These are phyloP conservation scores for Callinectes sapidus DNA, from an alignment of 2,888 invertebrate species.

Conservation along the genomic window DNA sequence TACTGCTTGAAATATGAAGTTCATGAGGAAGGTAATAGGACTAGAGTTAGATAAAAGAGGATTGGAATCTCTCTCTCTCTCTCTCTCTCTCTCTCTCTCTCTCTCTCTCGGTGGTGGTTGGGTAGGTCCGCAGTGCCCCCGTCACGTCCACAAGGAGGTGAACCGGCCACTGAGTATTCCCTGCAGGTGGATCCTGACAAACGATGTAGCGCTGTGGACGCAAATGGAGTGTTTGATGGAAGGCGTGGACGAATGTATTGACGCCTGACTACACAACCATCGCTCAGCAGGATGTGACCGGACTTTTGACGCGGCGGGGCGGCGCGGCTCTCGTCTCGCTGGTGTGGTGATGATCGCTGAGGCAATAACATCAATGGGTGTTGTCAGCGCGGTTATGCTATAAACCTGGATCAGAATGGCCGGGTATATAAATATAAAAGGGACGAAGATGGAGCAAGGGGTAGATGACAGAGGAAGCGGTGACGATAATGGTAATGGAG, in stretches of 20 bases:
- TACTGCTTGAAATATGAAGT: background rate
- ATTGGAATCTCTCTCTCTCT: slow-evolving; percentile 8
- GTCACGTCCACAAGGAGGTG: background rate
- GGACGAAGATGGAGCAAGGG: background rate
- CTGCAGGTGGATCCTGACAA: slow-evolving; percentile 40
- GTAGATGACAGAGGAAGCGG: background rate
- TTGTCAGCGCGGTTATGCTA: background rate
- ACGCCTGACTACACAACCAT: slow-evolving; percentile 50
- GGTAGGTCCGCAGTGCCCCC: background rate
- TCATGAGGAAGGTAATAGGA: background rate
- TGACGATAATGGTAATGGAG: slow-evolving; percentile 36
- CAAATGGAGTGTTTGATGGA: slow-evolving; percentile 51
- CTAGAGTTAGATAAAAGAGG: background rate
- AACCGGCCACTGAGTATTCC: slow-evolving; percentile 27
- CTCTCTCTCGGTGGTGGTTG: background rate
- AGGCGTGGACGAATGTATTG: slow-evolving; percentile 44
- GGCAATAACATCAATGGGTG: slow-evolving; percentile 24
- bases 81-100: slow-evolving; percentile 36
- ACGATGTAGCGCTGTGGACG: slow-evolving; percentile 44
- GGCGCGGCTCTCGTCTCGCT: background rate
- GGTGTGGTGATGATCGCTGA: slow-evolving; percentile 17
- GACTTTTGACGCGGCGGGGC: slow-evolving; percentile 31
- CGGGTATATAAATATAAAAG: slow-evolving; percentile 6
- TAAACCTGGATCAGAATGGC: background rate
- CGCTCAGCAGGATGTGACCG: slow-evolving; percentile 46